These are phyloP conservation scores for Hemicordylus capensis DNA, from an alignment of 2,113 vertebrate genomes.

Conservation along the genomic window DNA sequence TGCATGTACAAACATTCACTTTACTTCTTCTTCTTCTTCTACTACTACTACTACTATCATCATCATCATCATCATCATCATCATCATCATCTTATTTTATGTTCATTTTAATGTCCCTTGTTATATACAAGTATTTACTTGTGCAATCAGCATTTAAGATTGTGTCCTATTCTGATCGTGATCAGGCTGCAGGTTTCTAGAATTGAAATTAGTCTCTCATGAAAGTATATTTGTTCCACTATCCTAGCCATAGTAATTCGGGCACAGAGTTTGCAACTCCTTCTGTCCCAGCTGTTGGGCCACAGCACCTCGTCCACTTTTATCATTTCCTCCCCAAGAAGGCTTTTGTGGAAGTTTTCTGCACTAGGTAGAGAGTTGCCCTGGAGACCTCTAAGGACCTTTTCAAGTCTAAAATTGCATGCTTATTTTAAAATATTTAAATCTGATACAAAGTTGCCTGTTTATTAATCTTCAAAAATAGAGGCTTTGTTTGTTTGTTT, in stretches of 20 bases:
- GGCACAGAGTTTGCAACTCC: background rate
- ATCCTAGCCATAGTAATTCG: too few species aligned
- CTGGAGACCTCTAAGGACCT: too few species aligned
- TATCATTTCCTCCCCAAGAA: background rate
- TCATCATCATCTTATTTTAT: background rate
- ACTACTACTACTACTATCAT: too few species aligned
- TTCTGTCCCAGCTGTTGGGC: background rate
- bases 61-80: too few species aligned
- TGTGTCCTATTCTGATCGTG: too few species aligned
- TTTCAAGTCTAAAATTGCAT: too few species aligned
- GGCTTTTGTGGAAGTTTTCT: too few species aligned
- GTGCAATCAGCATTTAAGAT: too few species aligned
- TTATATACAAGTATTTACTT: too few species aligned
- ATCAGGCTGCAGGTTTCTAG: background rate
- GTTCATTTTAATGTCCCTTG: background rate
- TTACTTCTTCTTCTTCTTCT: too few species aligned
- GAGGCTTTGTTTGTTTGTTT: background rate
- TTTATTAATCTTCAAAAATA: background rate
- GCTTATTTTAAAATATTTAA: too few species aligned
- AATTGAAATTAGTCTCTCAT: background rate
- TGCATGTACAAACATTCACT: background rate
- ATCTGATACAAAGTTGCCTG: background rate
- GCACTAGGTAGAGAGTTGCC: too few species aligned
- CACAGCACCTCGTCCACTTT: background rate
- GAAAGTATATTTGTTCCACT: background rate